Conservation (phyloP, 2,888 invertebrate species). For the Trissolcus japonicus region DNA sequence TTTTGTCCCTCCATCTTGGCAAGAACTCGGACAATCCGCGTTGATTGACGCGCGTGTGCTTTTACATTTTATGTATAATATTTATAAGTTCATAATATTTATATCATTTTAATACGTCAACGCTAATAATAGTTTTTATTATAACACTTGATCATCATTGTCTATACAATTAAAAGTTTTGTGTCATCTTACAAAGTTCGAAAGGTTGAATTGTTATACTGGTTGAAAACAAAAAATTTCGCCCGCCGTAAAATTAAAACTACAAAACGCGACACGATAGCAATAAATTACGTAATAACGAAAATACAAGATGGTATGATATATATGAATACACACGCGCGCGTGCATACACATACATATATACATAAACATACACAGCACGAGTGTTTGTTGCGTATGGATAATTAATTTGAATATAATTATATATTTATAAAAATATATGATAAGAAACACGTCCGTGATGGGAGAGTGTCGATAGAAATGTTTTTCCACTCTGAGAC, state of each 20-base stretch:
- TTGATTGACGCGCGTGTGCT: constrained; percentile 56
- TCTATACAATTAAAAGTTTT: constrained; percentile 63
- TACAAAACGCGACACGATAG: constrained; percentile 63
- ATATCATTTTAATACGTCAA: constrained; percentile 50
- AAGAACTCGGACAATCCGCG: constrained; percentile 25
- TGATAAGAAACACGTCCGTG: constrained; percentile 69
- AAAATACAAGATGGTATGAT: constrained; percentile 61
- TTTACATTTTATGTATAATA: constrained; percentile 9
- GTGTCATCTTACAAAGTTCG: constrained; percentile 55
- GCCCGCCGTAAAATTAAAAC: constrained; percentile 59
- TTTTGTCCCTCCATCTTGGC: constrained; percentile 24
- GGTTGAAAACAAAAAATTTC: constrained; percentile 59
- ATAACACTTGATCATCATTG: constrained; percentile 59
- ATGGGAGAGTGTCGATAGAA: constrained; percentile 60
- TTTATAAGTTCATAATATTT: constrained; percentile 43
- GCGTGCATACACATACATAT: constrained; percentile 58
- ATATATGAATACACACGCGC: constrained; percentile 15
- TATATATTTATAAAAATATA: constrained; percentile 60
- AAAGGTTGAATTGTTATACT: constrained; percentile 62
- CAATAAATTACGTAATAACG: constrained; percentile 73
- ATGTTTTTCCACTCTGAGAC: constrained; percentile 55
- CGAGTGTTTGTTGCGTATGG: constrained; percentile 32
- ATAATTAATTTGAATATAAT: constrained; percentile 5
- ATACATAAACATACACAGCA: constrained; percentile 61
- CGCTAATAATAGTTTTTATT: constrained; percentile 60